Percentiles rank a stretch among this genome's conserved stretches.
Evolutionary conservation across 23 tunicate species (phyloP).

Genomic region (Halocynthia roretzi): DNA sequence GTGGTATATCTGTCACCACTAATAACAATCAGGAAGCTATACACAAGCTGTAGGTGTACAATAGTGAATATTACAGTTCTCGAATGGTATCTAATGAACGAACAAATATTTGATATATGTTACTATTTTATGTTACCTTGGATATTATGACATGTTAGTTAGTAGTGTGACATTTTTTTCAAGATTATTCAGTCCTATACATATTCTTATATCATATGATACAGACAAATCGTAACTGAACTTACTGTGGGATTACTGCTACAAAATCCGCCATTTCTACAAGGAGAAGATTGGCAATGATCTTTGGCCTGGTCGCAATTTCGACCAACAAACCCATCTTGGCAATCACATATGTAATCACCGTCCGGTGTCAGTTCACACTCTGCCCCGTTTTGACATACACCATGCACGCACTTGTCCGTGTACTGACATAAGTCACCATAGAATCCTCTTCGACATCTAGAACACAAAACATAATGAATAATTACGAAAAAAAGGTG

Average conservation of each 20-base stretch:
- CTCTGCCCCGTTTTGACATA: constrained; percentile 39
- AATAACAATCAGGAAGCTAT: too few relatives aligned
- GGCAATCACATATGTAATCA: constrained; percentile 29
- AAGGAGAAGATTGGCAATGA: constrained; percentile 12
- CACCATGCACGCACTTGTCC: constrained; percentile 36
- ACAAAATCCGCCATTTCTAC: constrained; percentile 20
- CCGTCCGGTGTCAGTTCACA: constrained; percentile 25
- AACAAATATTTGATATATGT: too few relatives aligned
- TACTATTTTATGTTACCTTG: too few relatives aligned
- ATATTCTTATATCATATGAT: background rate
- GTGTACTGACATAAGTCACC: constrained; percentile 43
- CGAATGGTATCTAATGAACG: too few relatives aligned
- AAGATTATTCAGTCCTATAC: background rate
- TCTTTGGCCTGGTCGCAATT: constrained; percentile 25
- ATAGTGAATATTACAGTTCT: too few relatives aligned
- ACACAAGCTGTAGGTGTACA: too few relatives aligned
- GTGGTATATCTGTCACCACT: too few relatives aligned
- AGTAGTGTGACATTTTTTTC: background rate
- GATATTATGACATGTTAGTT: background rate
- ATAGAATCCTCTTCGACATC: constrained; percentile 35
- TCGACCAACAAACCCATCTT: constrained; percentile 29
- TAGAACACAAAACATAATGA: background rate
- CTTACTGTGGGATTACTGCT: background rate
- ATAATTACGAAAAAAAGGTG: background rate
- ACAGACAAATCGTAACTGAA: background rate